Evolutionary conservation across 2,797 vertebrate species (phyloP).

Genomic region (Falco naumanni): DNA sequence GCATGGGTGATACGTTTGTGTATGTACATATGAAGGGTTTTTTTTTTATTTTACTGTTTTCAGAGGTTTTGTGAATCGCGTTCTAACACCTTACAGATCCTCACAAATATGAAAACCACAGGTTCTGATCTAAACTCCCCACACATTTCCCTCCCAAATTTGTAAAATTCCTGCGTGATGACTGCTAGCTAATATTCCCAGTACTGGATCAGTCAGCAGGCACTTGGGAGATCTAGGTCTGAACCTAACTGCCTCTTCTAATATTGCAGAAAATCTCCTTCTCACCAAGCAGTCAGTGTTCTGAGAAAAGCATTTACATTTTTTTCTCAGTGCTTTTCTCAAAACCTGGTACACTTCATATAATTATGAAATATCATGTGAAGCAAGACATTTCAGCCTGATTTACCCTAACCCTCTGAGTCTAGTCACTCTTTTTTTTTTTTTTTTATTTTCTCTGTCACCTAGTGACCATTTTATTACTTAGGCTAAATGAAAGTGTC

Average conservation of each 20-base stretch:
- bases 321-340: neutral
- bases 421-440: neutral
- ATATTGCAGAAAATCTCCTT: neutral
- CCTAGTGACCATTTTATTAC: conserved; percentile 10
- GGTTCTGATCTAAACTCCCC: neutral
- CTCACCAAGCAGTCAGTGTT: neutral
- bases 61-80: neutral
- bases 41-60: neutral
- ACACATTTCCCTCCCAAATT: neutral
- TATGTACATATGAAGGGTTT: neutral
- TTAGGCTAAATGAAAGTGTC: neutral
- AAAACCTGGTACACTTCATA: neutral
- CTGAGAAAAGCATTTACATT: neutral
- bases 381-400: conserved; percentile 1
- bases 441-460: neutral
- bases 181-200: neutral
- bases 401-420: neutral
- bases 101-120: neutral
- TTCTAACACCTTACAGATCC: neutral
- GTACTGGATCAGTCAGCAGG: neutral
- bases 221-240: neutral
- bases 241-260: neutral
- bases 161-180: neutral
- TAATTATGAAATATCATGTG: neutral
- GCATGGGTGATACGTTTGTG: neutral